Conservation (phyloP, 2,888 invertebrate genomes). For the Aphidius colemani region DNA sequence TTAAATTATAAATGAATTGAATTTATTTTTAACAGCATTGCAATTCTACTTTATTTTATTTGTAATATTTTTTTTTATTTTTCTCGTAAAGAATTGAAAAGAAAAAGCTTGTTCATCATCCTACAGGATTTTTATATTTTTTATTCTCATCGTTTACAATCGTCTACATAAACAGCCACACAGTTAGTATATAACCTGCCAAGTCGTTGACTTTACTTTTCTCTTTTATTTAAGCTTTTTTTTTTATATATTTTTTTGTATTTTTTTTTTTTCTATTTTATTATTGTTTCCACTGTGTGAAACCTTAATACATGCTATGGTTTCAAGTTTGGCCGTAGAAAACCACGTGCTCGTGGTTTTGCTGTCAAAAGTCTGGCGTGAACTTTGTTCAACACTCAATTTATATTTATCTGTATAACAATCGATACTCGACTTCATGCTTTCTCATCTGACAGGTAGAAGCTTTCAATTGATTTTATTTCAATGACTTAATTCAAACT, state of each 20-base stretch:
- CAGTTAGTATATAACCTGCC: not conserved
- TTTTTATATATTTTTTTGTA: not conserved
- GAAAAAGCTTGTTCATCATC: no score
- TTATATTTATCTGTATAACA: slow-evolving; percentile 20
- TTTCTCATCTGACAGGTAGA: not conserved
- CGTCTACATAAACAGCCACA: not conserved
- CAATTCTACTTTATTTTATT: no score
- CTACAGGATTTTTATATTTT: no score
- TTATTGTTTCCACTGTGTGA: slow-evolving; percentile 7
- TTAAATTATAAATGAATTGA: no score
- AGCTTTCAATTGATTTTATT: not conserved
- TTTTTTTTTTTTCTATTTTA: slow-evolving; percentile 2
- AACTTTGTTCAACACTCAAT: slow-evolving; percentile 37
- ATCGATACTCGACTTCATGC: slow-evolving; percentile 15
- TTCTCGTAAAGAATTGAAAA: no score
- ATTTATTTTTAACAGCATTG: no score
- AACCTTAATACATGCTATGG: slow-evolving; percentile 57
- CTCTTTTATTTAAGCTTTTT: not conserved
- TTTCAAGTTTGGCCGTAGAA: slow-evolving; percentile 57
- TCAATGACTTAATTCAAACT: not conserved
- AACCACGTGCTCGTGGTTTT: slow-evolving; percentile 60
- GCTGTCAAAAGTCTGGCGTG: slow-evolving; percentile 54
- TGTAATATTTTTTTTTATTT: no score
- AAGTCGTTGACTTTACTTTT: not conserved
- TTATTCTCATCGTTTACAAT: no score